Evolutionary conservation across 2,113 vertebrate genomes (phyloP).

Genomic region (Etheostoma cragini): DNA sequence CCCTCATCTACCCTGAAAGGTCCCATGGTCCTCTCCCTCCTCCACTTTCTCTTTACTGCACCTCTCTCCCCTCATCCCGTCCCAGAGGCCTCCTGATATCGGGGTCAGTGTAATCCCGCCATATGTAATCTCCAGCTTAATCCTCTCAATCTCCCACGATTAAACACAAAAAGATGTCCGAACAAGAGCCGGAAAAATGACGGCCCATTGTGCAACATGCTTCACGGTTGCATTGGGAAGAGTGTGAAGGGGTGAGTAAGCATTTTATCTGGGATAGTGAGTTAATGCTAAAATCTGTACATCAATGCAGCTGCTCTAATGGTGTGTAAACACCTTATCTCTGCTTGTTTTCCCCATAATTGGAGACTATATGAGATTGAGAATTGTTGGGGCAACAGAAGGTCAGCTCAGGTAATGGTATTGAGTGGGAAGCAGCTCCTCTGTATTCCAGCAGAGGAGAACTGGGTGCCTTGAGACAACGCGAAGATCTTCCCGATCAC

Average conservation of each 20-base stretch:
- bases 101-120: constrained; percentile 76
- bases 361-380: not conserved
- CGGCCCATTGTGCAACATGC: constrained; percentile 41
- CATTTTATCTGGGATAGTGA: constrained; percentile 1
- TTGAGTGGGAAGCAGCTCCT: constrained; percentile 30
- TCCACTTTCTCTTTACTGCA: constrained; percentile 21
- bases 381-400: constrained; percentile 23
- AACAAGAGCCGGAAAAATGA: constrained; percentile 65
- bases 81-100: constrained; percentile 59
- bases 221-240: constrained; percentile 16
- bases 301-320: constrained; percentile 4
- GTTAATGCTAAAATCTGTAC: constrained; percentile 10
- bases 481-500: constrained; percentile 64
- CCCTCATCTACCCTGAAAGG: constrained; percentile 25
- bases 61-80: constrained; percentile 39
- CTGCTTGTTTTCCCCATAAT: constrained; percentile 6
- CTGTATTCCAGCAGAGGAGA: constrained; percentile 45
- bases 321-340: constrained; percentile 15
- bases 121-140: constrained; percentile 74
- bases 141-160: constrained; percentile 77
- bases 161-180: constrained; percentile 79
- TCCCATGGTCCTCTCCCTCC: constrained; percentile 34
- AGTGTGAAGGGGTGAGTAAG: constrained; percentile 18
- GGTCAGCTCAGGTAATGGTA: constrained; percentile 47
- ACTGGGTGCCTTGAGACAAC: constrained; percentile 37